Percentiles rank a stretch among this genome's conserved stretches.
Conservation (phyloP, 2,797 vertebrate species). For the Prionace glauca region DNA sequence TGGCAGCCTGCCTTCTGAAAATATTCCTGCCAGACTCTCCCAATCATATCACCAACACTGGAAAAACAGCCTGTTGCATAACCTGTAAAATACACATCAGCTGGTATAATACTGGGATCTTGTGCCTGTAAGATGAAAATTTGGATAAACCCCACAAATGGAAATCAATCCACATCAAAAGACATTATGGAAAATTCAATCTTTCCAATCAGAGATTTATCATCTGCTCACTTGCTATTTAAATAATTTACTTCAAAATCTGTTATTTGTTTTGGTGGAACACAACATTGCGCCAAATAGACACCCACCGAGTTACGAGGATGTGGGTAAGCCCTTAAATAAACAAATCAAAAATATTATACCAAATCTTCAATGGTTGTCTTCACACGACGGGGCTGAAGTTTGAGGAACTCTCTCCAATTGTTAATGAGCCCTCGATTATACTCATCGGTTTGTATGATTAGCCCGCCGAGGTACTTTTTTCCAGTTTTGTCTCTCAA, state of each 20-base stretch:
- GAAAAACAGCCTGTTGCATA: background rate
- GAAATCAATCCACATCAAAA: background rate
- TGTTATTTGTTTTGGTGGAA: background rate
- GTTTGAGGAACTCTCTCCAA: conserved; percentile 80
- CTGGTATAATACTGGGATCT: background rate
- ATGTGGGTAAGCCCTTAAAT: background rate
- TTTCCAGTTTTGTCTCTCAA: conserved; percentile 70
- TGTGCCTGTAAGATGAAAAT: background rate
- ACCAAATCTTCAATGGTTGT: conserved; percentile 24
- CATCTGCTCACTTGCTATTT: background rate
- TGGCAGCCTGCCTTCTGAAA: background rate
- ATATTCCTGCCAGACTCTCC: background rate
- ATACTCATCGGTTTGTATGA: conserved; percentile 75
- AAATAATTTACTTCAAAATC: background rate
- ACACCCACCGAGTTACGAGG: background rate
- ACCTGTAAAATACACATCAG: background rate
- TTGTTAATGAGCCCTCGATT: conserved; percentile 74
- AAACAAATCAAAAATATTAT: conserved; percentile 27
- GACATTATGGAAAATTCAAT: background rate
- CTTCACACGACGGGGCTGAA: background rate
- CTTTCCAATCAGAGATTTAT: background rate
- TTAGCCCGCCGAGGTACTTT: conserved; percentile 70
- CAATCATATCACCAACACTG: background rate
- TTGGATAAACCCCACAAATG: background rate
- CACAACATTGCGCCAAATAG: background rate